Conservation (phyloP, 2,113 vertebrate species). For the Hypocryptadius cinnamomeus region DNA sequence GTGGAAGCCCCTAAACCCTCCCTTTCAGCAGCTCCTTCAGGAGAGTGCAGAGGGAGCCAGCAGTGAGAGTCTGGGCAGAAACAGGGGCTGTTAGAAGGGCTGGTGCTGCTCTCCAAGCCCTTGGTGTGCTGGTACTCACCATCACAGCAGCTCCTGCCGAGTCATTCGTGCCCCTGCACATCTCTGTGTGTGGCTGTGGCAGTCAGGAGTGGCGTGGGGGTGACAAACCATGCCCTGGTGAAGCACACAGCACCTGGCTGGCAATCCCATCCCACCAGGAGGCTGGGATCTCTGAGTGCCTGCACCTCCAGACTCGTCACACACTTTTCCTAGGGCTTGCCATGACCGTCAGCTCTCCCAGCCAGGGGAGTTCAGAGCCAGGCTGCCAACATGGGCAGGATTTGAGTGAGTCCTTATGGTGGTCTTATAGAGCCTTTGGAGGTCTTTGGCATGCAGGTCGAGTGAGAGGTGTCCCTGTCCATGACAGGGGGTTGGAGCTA, state of each 20-base stretch:
- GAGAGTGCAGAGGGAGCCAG: background rate
- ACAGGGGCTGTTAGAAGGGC: background rate
- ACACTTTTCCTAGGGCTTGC: background rate
- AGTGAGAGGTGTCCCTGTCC: background rate
- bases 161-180: fast-evolving
- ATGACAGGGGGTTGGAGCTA: background rate
- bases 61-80: background rate
- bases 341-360: background rate
- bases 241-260: background rate
- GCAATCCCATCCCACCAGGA: background rate
- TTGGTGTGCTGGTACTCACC: background rate
- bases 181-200: background rate
- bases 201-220: background rate
- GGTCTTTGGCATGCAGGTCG: background rate
- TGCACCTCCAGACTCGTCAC: background rate
- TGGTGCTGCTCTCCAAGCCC: background rate
- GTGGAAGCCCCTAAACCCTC: background rate
- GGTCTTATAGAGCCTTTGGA: background rate
- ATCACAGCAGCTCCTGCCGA: fast-evolving
- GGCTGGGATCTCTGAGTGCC: background rate
- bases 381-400: background rate
- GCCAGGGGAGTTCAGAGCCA: background rate
- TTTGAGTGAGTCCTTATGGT: background rate
- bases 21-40: background rate
- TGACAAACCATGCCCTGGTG: background rate